These are phyloP conservation scores for Teleogryllus oceanicus DNA, from an alignment of 2,888 invertebrate genomes.

Conservation along the genomic window DNA sequence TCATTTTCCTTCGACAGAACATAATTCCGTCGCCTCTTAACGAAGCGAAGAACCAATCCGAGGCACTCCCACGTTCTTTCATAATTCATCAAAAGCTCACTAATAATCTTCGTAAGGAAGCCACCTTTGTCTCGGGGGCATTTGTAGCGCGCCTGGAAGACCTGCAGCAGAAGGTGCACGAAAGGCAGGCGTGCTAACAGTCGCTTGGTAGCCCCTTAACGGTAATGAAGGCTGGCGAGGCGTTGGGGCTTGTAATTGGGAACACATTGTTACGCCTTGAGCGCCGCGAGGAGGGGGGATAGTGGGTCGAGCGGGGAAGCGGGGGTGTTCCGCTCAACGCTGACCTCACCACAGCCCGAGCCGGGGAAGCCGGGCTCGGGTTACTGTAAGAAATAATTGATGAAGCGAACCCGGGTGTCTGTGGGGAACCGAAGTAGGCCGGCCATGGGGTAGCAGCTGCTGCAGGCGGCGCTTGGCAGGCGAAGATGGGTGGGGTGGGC, in stretches of 20 bases:
- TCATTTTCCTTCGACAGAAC: too few species aligned
- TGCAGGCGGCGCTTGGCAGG: neutral
- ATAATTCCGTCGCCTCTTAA: too few species aligned
- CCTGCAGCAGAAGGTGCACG: neutral
- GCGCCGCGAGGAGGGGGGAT: neutral
- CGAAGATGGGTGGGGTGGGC: neutral
- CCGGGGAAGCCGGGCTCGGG: neutral
- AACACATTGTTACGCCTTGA: neutral
- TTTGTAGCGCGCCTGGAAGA: too few species aligned
- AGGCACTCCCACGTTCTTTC: too few species aligned
- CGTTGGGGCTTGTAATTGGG: neutral
- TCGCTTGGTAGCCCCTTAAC: neutral
- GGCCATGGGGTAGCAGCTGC: neutral
- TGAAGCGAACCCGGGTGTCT: neutral
- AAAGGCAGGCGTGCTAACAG: neutral
- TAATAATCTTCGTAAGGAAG: too few species aligned
- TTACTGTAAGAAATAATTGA: slow-evolving; percentile 6
- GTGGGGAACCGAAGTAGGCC: neutral
- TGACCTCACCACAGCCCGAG: too few species aligned
- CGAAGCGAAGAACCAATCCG: too few species aligned
- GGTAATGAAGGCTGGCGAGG: neutral
- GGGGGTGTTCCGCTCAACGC: neutral
- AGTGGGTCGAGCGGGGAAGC: neutral
- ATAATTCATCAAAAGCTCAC: too few species aligned
- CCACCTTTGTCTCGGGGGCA: too few species aligned